Evolutionary conservation across 2,888 invertebrate genomes (phyloP), one percentile per base, ranked within the genome.

Genomic region (Tetanocera ferruginea): DNA sequence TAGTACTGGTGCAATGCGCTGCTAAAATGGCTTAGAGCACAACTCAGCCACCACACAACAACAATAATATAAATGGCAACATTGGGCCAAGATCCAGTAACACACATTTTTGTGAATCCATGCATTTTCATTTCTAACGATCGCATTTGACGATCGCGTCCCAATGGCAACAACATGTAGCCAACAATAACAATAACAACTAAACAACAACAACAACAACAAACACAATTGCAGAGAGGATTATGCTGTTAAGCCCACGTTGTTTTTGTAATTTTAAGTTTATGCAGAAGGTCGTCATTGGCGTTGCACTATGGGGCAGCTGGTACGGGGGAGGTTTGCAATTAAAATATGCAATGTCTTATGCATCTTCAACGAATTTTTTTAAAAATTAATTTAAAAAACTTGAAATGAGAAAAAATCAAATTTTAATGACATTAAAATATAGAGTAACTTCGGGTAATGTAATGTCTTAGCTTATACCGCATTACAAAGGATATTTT

Each of bases 71-170:
- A 14, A 43, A 69, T 43, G 43, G n/a, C 37, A 17, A 67, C 23
- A 17, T 70, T 17, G 37, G 31, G 23, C 80, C 81, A 84, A 87
- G 87, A 87, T 87, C 87, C 86, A 87, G 87, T 87, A 87, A 87
- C 87, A 87, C 86, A 87, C 87, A 87, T 87, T 83, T 52, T 55
- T 52, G 8, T 70, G 51, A 28, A 52, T 70, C 52, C 64, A 34
- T n/a, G 34, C 52, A 55, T 70, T 70, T 55, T 25, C 70, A 70
- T 70, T 70, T 70, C 70, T 70, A 70, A 70, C 67, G 70, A 31
- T 70, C 19, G 70, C 23, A n/a, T n/a, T 67, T 28, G 70, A 70
- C 52, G 70, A 70, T 55, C 52, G 52, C 25, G 17, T 14, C 23
- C 72, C 43, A 51, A 17, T n/a, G 23, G 52, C 52, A 62, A 31